Conservation (phyloP, 2,797 vertebrate genomes). For the Chaetodon trifasciatus region DNA sequence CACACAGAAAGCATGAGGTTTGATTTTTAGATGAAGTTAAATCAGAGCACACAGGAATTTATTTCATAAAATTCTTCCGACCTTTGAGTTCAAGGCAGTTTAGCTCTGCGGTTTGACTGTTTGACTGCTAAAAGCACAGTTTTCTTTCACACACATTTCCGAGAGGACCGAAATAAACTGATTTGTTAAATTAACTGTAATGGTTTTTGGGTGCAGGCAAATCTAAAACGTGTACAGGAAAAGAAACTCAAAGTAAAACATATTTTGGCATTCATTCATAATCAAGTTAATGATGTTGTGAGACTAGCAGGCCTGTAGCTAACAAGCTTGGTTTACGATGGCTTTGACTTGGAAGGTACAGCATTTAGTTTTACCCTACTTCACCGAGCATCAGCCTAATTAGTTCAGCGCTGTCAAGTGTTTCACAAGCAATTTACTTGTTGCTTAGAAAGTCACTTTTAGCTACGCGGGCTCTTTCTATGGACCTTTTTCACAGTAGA, state of each 20-base stretch:
- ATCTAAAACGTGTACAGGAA: neutral
- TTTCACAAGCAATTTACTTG: neutral
- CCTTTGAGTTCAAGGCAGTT: neutral
- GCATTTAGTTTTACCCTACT: neutral
- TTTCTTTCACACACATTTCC: neutral
- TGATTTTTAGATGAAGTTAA: neutral
- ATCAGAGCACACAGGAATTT: neutral
- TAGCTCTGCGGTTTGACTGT: no score
- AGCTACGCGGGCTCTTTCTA: neutral
- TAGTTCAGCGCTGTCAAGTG: neutral
- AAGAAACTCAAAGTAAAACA: neutral
- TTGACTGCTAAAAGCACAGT: neutral
- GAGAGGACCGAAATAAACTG: neutral
- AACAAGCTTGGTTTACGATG: neutral
- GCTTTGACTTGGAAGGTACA: neutral
- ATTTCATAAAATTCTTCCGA: neutral
- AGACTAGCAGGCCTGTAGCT: neutral
- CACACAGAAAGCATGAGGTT: neutral
- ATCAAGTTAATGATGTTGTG: neutral
- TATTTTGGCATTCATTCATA: neutral
- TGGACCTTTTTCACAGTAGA: neutral
- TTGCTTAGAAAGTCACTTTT: neutral
- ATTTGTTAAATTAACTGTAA: neutral
- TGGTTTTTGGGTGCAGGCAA: neutral
- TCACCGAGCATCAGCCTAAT: neutral